Percentiles rank a stretch among this genome's conserved stretches.
These are phyloP conservation scores for Eurypyga helias DNA, from an alignment of 2,113 vertebrate genomes.

Conservation along the genomic window DNA sequence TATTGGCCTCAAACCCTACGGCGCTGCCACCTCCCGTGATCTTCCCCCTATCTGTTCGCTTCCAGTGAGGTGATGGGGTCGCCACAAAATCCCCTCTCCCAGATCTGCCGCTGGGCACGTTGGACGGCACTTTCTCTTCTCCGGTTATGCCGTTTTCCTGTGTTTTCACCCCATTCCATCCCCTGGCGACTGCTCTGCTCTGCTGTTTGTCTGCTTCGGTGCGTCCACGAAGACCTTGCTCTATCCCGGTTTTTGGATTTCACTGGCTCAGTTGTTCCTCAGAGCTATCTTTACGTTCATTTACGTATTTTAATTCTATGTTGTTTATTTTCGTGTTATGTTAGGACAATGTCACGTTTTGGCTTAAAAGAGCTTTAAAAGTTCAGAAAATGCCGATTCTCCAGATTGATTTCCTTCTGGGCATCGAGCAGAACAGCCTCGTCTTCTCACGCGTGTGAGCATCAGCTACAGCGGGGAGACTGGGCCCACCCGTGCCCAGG, in stretches of 20 bases:
- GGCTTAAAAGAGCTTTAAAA: neutral
- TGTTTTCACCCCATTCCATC: rapidly evolving
- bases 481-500: neutral
- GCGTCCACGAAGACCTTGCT: neutral
- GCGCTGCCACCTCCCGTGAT: neutral
- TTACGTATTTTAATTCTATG: neutral
- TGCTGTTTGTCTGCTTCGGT: neutral
- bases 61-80: neutral
- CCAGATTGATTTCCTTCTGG: neutral
- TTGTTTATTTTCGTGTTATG: neutral
- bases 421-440: neutral
- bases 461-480: neutral
- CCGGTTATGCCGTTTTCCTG: neutral
- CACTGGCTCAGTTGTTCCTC: neutral
- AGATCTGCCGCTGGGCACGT: neutral
- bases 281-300: neutral
- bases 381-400: neutral
- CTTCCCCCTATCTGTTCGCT: neutral
- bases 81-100: neutral
- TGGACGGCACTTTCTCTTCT: neutral
- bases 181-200: neutral
- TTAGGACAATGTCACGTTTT: neutral
- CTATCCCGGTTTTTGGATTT: neutral
- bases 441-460: rapidly evolving
- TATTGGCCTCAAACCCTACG: neutral